Evolutionary conservation across 2,888 invertebrate species (phyloP).

Genomic region (Drosophila kambysellisi): DNA sequence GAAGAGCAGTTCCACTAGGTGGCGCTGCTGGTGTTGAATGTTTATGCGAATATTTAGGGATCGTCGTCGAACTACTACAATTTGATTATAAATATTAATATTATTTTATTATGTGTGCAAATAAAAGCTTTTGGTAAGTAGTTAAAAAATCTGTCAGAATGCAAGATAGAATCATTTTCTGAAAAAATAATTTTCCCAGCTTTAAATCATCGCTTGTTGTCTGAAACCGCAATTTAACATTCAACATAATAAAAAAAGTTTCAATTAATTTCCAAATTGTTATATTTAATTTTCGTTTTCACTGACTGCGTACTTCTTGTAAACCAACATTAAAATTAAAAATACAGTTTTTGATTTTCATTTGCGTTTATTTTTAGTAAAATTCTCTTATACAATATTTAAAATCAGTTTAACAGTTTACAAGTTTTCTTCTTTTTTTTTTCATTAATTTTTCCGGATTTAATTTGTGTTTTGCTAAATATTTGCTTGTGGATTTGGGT

Average conservation of each 20-base stretch:
- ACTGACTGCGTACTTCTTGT: not conserved
- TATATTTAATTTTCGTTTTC: not conserved
- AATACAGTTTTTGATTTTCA: constrained; percentile 41
- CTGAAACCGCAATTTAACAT: not conserved
- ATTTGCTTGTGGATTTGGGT: constrained; percentile 46
- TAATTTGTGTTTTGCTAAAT: constrained; percentile 47
- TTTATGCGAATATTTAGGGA: not conserved
- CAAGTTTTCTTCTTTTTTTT: constrained; percentile 53
- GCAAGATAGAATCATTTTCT: not conserved
- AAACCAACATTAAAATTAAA: not conserved
- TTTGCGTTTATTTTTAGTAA: constrained; percentile 76
- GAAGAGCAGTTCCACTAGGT: constrained; percentile 14
- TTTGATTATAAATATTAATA: not conserved
- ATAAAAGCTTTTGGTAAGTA: not conserved
- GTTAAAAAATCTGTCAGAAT: not conserved
- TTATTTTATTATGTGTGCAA: not conserved
- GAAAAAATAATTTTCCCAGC: not conserved
- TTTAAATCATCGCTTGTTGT: not conserved
- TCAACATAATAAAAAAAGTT: not conserved
- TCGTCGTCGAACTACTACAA: not conserved
- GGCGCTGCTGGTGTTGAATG: constrained; percentile 56
- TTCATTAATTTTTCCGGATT: constrained; percentile 15
- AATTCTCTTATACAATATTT: constrained; percentile 76
- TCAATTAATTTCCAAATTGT: not conserved
- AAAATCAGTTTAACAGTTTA: constrained; percentile 81